Percentiles rank a stretch among this genome's conserved stretches.
Evolutionary conservation across 1,140 invertebrate genomes (phyloP).

Genomic region (Saxidomus purpurata): DNA sequence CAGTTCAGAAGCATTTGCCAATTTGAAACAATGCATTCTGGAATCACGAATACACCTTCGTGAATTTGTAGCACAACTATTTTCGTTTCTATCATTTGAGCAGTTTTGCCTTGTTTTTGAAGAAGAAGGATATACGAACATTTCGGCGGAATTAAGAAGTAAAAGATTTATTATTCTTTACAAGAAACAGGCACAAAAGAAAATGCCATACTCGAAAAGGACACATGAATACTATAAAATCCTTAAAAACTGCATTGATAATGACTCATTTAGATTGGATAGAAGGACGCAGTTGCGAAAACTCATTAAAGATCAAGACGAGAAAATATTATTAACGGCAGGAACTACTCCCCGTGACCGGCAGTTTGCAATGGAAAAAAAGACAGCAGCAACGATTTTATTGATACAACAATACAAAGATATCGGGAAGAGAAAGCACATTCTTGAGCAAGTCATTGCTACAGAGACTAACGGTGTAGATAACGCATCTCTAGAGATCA

Average conservation of each 20-base stretch:
- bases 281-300: not conserved
- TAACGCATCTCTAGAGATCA: not conserved
- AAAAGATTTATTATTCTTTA: not conserved
- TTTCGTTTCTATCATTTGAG: not conserved
- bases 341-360: not conserved
- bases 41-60: not conserved
- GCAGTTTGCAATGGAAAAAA: slow-evolving; percentile 12
- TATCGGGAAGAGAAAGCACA: not conserved
- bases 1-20: too few species aligned
- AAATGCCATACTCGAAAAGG: slow-evolving; percentile 14
- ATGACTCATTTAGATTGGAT: not conserved
- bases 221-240: slow-evolving; percentile 22
- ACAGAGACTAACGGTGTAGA: not conserved
- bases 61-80: not conserved
- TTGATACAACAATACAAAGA: slow-evolving; percentile 15
- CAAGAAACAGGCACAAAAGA: not conserved
- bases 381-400: not conserved
- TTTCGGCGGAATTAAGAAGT: not conserved
- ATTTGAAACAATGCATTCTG: too few species aligned
- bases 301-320: not conserved
- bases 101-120: not conserved
- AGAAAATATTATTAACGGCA: not conserved
- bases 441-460: not conserved
- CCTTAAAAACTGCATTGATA: not conserved
- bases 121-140: slow-evolving; percentile 1